Evolutionary conservation across 2,113 vertebrate genomes (phyloP).

Genomic region (Sus scrofa): DNA sequence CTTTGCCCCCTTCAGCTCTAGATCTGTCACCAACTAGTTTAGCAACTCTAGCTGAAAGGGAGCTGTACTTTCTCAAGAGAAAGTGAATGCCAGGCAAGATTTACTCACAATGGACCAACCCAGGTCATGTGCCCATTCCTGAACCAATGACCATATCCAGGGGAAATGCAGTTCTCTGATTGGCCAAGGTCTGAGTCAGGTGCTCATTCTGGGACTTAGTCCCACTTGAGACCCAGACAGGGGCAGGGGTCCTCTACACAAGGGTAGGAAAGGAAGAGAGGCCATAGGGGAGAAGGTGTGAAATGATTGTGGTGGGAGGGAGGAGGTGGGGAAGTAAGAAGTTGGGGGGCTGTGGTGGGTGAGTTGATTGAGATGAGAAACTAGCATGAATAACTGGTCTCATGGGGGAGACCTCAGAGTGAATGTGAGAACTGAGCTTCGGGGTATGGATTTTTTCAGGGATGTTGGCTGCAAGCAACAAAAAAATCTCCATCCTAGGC

Average conservation of each 20-base stretch:
- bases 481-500: neutral
- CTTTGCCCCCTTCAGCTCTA: neutral
- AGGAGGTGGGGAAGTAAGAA: neutral
- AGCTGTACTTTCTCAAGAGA: neutral
- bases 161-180: neutral
- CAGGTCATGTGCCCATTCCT: neutral
- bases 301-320: neutral
- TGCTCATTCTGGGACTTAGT: neutral
- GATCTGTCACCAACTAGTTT: neutral
- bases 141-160: neutral
- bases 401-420: neutral
- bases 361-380: neutral
- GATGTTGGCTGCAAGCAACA: neutral
- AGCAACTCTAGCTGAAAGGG: neutral
- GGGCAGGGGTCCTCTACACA: neutral
- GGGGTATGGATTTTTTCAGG: neutral
- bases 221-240: neutral
- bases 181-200: neutral
- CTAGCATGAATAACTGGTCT: neutral
- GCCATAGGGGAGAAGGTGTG: accelerated
- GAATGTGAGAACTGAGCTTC: neutral
- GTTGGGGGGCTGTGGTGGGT: neutral
- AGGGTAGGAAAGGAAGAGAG: neutral
- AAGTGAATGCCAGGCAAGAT: neutral
- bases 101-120: neutral